Base-by-base conservation (phyloP, 2,797 vertebrate genomes). In the Sibirionetta formosa region DNA sequence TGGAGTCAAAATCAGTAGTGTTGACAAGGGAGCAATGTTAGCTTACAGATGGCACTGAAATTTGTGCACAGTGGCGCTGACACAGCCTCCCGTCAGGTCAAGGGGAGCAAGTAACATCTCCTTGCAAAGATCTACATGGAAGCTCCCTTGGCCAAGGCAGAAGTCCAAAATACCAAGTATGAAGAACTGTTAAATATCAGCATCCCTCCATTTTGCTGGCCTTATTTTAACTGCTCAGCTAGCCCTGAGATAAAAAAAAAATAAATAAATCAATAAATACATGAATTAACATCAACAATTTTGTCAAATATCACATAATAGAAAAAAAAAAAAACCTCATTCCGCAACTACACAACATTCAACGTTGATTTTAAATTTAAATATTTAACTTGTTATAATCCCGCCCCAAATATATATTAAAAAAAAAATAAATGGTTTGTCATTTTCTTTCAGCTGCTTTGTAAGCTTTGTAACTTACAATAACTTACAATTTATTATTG, bases 11-110 rank as follows among this genome's bases (percentile, higher is more conserved):
- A 63, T 58, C 60, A 75, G 40, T 17, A 53, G 6, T 6, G 20
- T 9, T 81, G 54, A 72, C 24, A 64, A 36, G 2, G 68, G 14
- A 82, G n/a, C 14, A 51, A 26, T 2, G 4, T 15, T 69, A 0
- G 0, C 9, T 63, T 69, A 50, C 17, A 0, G 1, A 24, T 20
- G 22, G 20, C 31, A 68, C 23, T 48, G 58, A 20, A 40, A 31
- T 12, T 38, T 80, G 15, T 11, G 46, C 23, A 66, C 16, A 22
- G 44, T 7, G 13, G 31, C 26, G 17, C 12, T 46, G 0, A 2
- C 22, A 17, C 48, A 65, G 19, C 2, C 26, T 57, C 8, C 35
- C 46, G 14, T 5, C 50, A 51, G 29, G 5, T 51, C 26, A 79
- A 27, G 56, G 20, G 36, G 29, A 73, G 7, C 19, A 73, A 29